Evolutionary conservation across 2,797 vertebrate genomes (phyloP), one percentile per base, ranked within the genome.

Genomic region (Spinibarbus caldwelli): DNA sequence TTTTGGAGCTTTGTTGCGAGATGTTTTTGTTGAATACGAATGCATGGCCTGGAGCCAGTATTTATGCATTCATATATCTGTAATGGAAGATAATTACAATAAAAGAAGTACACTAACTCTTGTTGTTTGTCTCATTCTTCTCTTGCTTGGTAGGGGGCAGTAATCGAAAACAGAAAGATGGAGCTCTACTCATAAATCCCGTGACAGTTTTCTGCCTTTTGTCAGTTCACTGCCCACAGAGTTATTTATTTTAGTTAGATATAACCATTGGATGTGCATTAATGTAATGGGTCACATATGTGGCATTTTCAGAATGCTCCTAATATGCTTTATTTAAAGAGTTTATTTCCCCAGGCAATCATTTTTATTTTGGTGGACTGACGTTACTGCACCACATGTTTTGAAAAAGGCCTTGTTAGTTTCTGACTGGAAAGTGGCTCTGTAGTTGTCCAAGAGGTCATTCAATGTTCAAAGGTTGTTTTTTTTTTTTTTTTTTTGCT

Each of bases 61-160:
- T 91, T 93, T 86, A 57, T 91, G 88, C 89, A 89, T 92, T 93
- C 78, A 89, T 87, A 92, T 88, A 81, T 89, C 87, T 90, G 89
- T 78, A 80, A 82, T 90, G 87, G 9, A 85, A 91, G 73, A 78
- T 68, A 89, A 68, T 66, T 91, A 91, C 89, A 89, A 91, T 90
- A 87, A 76, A 88, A 89, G 85, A 52, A 86, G 15, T 62, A 82
- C 68, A 57, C 29, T n/a, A 62, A 85, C 85, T 19, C 2, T 73
- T 78, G 10, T 78, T 38, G 62, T 82, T 47, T 86, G 34, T 87
- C 67, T 77, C 26, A 12, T 59, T 75, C 19, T 38, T 80, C 19
- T 19, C 7, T 12, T 15, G 29, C n/a, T 72, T 82, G 82, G 49
- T 59, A 64, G 67, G 36, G 36, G 83, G 45, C 38, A 26, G 21